phyloP scores from a whole-genome alignment of 2,113 vertebrate species.

The Python bivittatus region DNA sequence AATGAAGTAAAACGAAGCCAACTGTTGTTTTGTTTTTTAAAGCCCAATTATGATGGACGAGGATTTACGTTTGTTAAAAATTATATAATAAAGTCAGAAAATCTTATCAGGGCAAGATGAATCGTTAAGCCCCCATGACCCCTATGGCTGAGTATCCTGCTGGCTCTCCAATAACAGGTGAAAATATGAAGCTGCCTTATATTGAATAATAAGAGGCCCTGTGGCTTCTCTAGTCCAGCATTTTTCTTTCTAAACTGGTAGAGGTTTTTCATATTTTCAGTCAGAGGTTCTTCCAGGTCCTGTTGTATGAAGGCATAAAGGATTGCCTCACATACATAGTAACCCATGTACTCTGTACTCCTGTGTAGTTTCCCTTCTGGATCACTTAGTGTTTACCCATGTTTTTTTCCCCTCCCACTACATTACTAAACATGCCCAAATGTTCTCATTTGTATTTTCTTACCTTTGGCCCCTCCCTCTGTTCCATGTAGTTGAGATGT shows the following conservation, averaged over 20 bases:
- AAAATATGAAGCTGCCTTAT: background rate
- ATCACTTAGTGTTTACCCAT: background rate
- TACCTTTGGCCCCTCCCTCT: background rate
- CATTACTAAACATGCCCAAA: background rate
- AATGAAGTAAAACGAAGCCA: conserved; percentile 15
- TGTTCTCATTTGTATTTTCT: background rate
- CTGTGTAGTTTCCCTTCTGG: background rate
- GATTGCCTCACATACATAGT: background rate
- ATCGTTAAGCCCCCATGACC: background rate
- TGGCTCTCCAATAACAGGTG: background rate
- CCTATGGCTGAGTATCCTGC: background rate
- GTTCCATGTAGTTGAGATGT: background rate
- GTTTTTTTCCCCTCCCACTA: background rate
- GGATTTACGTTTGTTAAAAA: background rate
- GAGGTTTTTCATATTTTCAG: background rate
- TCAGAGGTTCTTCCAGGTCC: too few species aligned
- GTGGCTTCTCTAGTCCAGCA: background rate
- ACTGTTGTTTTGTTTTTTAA: background rate
- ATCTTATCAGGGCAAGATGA: background rate
- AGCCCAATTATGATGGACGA: background rate
- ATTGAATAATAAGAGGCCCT: background rate
- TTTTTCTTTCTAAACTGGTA: background rate
- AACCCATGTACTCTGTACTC: background rate
- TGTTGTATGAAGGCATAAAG: background rate
- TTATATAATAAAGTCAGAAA: background rate